These are phyloP conservation scores for Gonocerus acuteangulatus DNA, from an alignment of 2,888 invertebrate genomes.

Conservation along the genomic window DNA sequence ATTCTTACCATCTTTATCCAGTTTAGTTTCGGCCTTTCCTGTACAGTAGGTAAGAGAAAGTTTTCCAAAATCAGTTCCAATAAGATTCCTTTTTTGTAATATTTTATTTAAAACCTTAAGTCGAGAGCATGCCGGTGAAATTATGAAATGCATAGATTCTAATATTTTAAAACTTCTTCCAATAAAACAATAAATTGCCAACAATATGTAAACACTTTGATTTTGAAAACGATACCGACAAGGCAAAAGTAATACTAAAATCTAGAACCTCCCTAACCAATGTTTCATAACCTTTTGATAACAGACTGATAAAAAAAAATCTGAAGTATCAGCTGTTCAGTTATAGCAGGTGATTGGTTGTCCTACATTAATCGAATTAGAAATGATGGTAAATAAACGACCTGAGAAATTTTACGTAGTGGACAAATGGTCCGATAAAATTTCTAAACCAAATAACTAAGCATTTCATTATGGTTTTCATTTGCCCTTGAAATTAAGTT, in stretches of 20 bases:
- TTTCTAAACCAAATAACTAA: neutral
- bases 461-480: neutral
- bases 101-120: slow-evolving; percentile 19
- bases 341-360: slow-evolving; percentile 4
- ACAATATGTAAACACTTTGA: too few relatives aligned
- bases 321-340: slow-evolving; percentile 9
- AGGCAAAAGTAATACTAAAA: too few relatives aligned
- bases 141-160: too few relatives aligned
- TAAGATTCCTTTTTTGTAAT: slow-evolving; percentile 15
- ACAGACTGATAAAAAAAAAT: neutral
- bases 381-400: neutral
- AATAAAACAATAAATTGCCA: too few relatives aligned
- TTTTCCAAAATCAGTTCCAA: slow-evolving; percentile 8
- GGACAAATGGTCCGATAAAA: slow-evolving; percentile 1
- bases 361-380: neutral
- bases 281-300: too few relatives aligned
- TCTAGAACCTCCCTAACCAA: too few relatives aligned
- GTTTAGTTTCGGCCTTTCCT: neutral
- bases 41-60: slow-evolving; percentile 4
- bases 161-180: too few relatives aligned
- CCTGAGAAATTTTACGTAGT: slow-evolving; percentile 7
- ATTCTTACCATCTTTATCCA: slow-evolving; percentile 7
- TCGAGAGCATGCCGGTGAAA: slow-evolving; percentile 1
- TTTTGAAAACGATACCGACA: too few relatives aligned
- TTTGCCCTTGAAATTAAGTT: slow-evolving; percentile 20